phyloP scores from a whole-genome alignment of 53 echinoderm and acorn worm species.

The Luidia sarsii region DNA sequence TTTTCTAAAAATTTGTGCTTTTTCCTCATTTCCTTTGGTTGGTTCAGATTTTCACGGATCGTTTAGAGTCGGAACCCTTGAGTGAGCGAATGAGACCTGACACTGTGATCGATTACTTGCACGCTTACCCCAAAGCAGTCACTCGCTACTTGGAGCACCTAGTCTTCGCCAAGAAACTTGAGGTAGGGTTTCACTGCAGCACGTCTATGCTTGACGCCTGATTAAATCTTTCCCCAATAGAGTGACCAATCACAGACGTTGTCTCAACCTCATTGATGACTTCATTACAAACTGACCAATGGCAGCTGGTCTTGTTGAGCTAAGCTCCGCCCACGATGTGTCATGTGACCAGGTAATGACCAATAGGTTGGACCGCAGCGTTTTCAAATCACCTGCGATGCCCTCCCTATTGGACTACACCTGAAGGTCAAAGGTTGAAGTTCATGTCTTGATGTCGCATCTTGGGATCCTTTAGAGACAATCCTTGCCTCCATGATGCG shows the following conservation, averaged over 20 bases:
- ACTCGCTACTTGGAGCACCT: conserved; percentile 90
- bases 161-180: conserved; percentile 90
- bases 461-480: background rate
- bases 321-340: conserved; percentile 37
- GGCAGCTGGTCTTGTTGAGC: too few relatives aligned
- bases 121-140: conserved; percentile 91
- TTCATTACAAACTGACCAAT: too few relatives aligned
- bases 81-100: conserved; percentile 91
- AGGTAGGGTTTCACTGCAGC: conserved; percentile 67
- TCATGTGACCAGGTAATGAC: conserved; percentile 78
- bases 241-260: background rate
- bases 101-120: conserved; percentile 92
- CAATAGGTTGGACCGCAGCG: conserved; percentile 97
- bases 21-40: background rate
- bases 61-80: conserved; percentile 73
- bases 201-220: too few relatives aligned
- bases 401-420: conserved; percentile 99
- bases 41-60: conserved; percentile 83
- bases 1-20: too few relatives aligned
- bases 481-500: background rate
- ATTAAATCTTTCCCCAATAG: background rate
- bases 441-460: too few relatives aligned
- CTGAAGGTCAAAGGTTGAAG: conserved; percentile 11
- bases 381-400: conserved; percentile 86
- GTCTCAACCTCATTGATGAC: too few relatives aligned